Evolutionary conservation across 2,888 invertebrate genomes (phyloP).

Genomic region (Tetramorium bicarinatum): DNA sequence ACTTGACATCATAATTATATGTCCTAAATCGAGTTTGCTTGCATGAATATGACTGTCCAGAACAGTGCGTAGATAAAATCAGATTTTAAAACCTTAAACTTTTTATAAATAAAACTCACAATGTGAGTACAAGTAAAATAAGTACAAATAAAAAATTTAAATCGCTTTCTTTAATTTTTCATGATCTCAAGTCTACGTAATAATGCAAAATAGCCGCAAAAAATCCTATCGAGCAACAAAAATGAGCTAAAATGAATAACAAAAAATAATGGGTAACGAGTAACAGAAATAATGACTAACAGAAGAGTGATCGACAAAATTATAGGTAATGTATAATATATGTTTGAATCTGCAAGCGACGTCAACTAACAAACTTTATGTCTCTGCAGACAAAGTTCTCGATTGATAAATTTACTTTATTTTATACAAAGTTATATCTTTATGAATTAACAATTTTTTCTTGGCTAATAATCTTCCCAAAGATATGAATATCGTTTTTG

Average conservation of each 20-base stretch:
- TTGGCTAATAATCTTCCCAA: not conserved
- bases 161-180: not conserved
- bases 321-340: not conserved
- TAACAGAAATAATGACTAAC: not conserved
- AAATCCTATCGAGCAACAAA: not conserved
- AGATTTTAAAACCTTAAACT: not conserved
- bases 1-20: too few species aligned
- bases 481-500: not conserved
- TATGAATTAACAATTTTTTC: not conserved
- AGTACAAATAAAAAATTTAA: not conserved
- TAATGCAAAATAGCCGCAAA: not conserved
- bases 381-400: not conserved
- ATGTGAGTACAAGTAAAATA: too few species aligned
- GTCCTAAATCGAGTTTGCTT: too few species aligned
- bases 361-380: not conserved
- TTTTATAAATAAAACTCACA: not conserved
- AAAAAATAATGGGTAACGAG: not conserved
- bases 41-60: not conserved
- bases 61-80: not conserved
- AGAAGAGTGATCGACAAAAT: not conserved
- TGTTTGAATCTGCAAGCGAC: not conserved
- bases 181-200: not conserved
- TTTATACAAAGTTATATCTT: not conserved
- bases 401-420: not conserved
- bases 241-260: not conserved